phyloP scores from a whole-genome alignment of 1,140 invertebrate genomes.

The Cherax destructor region DNA sequence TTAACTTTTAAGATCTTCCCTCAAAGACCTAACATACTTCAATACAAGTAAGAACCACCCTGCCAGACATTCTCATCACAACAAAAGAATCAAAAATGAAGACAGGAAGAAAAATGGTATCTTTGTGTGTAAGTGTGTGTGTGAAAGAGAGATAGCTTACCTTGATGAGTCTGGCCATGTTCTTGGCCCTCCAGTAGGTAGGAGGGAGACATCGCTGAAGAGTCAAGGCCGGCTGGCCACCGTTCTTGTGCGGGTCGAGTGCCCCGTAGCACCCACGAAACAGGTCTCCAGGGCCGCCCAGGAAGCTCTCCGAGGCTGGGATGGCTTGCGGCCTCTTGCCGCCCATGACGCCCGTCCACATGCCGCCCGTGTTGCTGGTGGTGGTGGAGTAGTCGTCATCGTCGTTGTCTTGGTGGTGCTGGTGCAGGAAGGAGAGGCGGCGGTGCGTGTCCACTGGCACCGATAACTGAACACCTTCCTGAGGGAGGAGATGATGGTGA shows the following conservation, averaged over 20 bases:
- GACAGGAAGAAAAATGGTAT: no score
- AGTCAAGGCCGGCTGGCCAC: slow-evolving; percentile 31
- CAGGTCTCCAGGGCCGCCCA: slow-evolving; percentile 42
- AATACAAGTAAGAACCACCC: no score
- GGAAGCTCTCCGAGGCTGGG: slow-evolving; percentile 45
- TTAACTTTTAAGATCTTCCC: no score
- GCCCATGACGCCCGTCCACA: neutral
- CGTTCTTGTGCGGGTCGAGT: slow-evolving; percentile 54
- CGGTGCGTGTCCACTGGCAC: slow-evolving; percentile 22
- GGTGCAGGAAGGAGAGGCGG: slow-evolving; percentile 50
- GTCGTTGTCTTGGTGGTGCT: slow-evolving; percentile 12
- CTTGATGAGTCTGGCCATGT: slow-evolving; percentile 79
- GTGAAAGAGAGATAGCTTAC: slow-evolving; percentile 72
- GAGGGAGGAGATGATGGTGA: neutral
- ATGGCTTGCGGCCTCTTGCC: slow-evolving; percentile 14
- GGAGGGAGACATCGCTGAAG: slow-evolving; percentile 77
- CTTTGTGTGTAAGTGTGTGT: no score
- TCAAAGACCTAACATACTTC: no score
- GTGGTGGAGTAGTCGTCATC: slow-evolving; percentile 25
- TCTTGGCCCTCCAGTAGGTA: slow-evolving; percentile 78
- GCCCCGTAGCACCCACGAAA: slow-evolving; percentile 53
- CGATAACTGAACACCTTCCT: slow-evolving; percentile 37
- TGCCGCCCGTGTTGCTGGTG: neutral
- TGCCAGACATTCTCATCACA: no score
- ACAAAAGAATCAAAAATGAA: no score